phyloP scores from a whole-genome alignment of 2,113 vertebrate species.

The Tachycineta bicolor region DNA sequence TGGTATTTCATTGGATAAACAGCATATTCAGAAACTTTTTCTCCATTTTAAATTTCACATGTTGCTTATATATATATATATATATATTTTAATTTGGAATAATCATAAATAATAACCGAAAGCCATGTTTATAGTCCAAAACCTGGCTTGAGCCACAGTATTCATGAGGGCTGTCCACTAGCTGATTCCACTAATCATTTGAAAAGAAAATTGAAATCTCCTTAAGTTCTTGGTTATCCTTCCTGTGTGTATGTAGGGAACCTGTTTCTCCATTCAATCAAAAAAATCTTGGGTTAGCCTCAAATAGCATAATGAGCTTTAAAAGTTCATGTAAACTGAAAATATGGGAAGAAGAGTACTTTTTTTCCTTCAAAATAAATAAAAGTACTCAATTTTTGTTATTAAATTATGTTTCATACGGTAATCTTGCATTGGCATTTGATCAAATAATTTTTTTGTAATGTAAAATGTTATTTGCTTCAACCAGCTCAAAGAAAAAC shows the following conservation, averaged over 20 bases:
- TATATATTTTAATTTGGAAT: not conserved
- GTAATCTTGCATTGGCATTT: not conserved
- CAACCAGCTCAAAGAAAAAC: not conserved
- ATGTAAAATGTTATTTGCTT: not conserved
- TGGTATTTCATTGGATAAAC: not conserved
- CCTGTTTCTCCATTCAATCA: not conserved
- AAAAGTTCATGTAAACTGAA: not conserved
- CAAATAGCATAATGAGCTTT: not conserved
- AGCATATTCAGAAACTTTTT: not conserved
- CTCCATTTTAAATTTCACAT: not conserved
- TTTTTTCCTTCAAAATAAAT: not conserved
- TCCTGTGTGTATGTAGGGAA: fast-evolving
- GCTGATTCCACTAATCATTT: not conserved
- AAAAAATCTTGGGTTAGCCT: not conserved
- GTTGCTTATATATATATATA: not conserved
- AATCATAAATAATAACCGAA: not conserved
- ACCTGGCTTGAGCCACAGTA: not conserved
- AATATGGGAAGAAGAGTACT: not conserved
- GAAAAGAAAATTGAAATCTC: not conserved
- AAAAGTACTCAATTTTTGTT: not conserved
- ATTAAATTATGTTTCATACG: not conserved
- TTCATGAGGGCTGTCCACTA: not conserved
- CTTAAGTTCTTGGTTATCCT: not conserved
- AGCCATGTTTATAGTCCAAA: not conserved
- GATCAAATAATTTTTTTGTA: not conserved